Conservation (phyloP, 2,888 invertebrate species). For the Eurois occulta region DNA sequence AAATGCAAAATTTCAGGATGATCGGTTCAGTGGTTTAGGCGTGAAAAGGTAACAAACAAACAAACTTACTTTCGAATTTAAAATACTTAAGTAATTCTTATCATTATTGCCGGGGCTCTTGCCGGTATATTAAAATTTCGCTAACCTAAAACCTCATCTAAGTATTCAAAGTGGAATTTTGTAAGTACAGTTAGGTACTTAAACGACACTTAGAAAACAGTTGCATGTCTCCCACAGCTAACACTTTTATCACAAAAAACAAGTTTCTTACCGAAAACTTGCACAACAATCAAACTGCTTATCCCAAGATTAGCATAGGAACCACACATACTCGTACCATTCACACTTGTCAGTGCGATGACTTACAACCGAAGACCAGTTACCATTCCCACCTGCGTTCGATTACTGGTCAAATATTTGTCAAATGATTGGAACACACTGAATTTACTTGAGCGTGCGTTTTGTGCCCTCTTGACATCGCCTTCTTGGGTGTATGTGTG, state of each 20-base stretch:
- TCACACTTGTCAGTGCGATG: conserved; percentile 52
- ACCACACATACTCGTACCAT: conserved; percentile 44
- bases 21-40: too few relatives aligned
- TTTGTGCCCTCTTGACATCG: conserved; percentile 65
- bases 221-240: conserved; percentile 2
- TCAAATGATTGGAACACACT: conserved; percentile 64
- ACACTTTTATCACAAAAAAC: conserved; percentile 26
- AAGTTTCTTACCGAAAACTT: conserved; percentile 28
- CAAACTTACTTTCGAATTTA: too few relatives aligned
- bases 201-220: conserved; percentile 25
- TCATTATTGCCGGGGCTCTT: background rate
- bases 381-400: conserved; percentile 59
- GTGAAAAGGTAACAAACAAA: too few relatives aligned
- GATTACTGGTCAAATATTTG: conserved; percentile 69
- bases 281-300: conserved; percentile 43
- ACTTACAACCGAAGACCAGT: conserved; percentile 47
- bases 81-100: background rate
- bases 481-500: conserved; percentile 14
- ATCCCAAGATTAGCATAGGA: conserved; percentile 52
- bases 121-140: background rate
- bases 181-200: conserved; percentile 26
- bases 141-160: background rate
- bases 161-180: background rate
- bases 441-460: conserved; percentile 67
- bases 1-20: too few relatives aligned